Percentiles rank a stretch among this genome's conserved stretches.
These are phyloP conservation scores for Megalopta genalis DNA, from an alignment of 1,140 invertebrate genomes.

Conservation along the genomic window DNA sequence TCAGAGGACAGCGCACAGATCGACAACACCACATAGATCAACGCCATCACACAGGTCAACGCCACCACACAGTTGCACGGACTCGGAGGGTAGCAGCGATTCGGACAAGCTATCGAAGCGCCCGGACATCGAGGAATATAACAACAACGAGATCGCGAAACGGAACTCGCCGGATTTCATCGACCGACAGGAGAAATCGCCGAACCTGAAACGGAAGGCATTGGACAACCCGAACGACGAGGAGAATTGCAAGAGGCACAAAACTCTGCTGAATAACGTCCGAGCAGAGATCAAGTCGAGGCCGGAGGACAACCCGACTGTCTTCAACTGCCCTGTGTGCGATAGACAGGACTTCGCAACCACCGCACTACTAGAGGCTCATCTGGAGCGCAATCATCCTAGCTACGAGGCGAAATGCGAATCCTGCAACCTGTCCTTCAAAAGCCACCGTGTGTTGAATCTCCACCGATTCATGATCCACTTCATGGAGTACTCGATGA, in stretches of 20 bases:
- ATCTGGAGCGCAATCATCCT: constrained; percentile 87
- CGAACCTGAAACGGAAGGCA: constrained; percentile 65
- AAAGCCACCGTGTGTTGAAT: constrained; percentile 85
- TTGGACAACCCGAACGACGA: constrained; percentile 40
- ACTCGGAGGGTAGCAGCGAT: constrained; percentile 75
- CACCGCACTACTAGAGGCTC: constrained; percentile 82
- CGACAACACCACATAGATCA: constrained; percentile 69
- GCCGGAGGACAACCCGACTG: constrained; percentile 28
- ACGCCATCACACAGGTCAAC: constrained; percentile 76
- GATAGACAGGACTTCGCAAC: constrained; percentile 83
- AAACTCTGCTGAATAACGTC: constrained; percentile 63
- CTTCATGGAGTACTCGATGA: constrained; percentile 75
- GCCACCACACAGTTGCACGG: constrained; percentile 71
- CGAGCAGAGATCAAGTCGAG: constrained; percentile 46
- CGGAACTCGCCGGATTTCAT: constrained; percentile 65
- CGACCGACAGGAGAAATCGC: constrained; percentile 31
- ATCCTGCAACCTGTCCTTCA: constrained; percentile 85
- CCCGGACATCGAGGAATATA: constrained; percentile 76
- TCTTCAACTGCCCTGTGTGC: constrained; percentile 82
- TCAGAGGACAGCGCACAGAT: constrained; percentile 84
- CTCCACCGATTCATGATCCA: constrained; percentile 84
- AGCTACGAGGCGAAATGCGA: constrained; percentile 86
- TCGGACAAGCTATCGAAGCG: constrained; percentile 78
- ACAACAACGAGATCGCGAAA: constrained; percentile 77
- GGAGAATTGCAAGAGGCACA: too few species aligned